phyloP scores from a whole-genome alignment of 2,888 invertebrate genomes.

The Dione juno region DNA sequence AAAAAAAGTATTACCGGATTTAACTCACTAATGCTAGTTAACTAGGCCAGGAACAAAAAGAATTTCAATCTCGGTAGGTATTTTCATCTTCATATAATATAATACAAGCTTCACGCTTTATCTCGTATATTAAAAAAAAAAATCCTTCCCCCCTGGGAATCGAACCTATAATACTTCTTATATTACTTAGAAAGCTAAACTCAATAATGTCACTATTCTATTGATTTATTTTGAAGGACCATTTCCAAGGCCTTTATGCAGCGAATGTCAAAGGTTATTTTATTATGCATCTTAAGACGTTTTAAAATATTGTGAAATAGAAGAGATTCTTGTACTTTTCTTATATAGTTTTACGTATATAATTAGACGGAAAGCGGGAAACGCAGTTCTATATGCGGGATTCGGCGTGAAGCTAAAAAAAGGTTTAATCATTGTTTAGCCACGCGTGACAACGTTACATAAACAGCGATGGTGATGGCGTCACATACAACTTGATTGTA shows the following conservation, averaged over 20 bases:
- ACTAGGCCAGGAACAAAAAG: too few relatives aligned
- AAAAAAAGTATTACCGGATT: too few relatives aligned
- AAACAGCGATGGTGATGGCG: not conserved
- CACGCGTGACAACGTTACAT: slow-evolving; percentile 2
- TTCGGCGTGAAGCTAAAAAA: not conserved
- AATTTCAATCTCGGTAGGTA: too few relatives aligned
- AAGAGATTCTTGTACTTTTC: too few relatives aligned
- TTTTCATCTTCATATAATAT: too few relatives aligned
- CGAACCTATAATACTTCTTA: not conserved
- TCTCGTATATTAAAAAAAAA: not conserved
- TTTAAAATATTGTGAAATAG: not conserved
- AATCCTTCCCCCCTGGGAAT: too few relatives aligned
- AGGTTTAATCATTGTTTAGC: not conserved
- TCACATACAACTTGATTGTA: slow-evolving; percentile 17
- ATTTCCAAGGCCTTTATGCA: not conserved
- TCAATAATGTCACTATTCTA: not conserved
- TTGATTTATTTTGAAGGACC: slow-evolving; percentile 3
- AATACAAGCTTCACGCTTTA: not conserved
- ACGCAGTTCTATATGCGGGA: not conserved
- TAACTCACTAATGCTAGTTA: too few relatives aligned
- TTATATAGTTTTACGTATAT: too few relatives aligned
- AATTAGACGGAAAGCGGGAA: too few relatives aligned
- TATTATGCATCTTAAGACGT: not conserved
- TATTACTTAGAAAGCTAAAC: not conserved
- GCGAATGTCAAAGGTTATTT: slow-evolving; percentile 6